These are phyloP conservation scores for Periplaneta americana DNA, from an alignment of 1,140 invertebrate genomes.

Conservation along the genomic window DNA sequence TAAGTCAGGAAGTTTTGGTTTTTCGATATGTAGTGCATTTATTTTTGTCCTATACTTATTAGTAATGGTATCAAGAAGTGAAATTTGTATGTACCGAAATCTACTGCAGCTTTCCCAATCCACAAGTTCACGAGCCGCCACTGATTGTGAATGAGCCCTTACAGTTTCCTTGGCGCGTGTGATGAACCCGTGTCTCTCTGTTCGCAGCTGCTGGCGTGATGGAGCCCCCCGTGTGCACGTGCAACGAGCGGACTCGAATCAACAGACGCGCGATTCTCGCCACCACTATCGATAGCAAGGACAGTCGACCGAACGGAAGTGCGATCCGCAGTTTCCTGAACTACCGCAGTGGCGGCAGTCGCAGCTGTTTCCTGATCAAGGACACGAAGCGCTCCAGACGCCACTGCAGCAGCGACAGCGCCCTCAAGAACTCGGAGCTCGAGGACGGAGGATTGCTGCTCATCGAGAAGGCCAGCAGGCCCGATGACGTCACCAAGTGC, in stretches of 20 bases:
- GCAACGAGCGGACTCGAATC: neutral
- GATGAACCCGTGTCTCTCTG: too few species aligned
- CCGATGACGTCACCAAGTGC: neutral
- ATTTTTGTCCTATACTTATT: too few species aligned
- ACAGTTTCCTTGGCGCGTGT: too few species aligned
- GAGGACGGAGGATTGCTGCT: neutral
- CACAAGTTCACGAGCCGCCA: too few species aligned
- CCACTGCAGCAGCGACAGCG: neutral
- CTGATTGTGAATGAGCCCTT: too few species aligned
- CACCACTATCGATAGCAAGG: neutral
- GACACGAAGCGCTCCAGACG: neutral
- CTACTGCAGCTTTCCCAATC: too few species aligned
- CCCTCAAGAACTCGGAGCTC: neutral
- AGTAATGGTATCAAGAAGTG: too few species aligned
- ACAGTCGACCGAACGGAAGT: neutral
- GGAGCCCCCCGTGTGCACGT: neutral
- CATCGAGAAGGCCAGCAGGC: neutral
- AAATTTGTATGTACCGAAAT: too few species aligned
- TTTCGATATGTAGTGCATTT: too few species aligned
- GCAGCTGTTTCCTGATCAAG: neutral
- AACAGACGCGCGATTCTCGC: neutral
- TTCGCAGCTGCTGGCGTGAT: neutral
- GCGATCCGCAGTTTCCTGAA: neutral
- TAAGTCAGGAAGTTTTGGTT: too few species aligned
- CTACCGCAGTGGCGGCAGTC: neutral